These are phyloP conservation scores for Stichopus horrens DNA, from an alignment of 53 echinoderm and acorn worm genomes.

Conservation along the genomic window DNA sequence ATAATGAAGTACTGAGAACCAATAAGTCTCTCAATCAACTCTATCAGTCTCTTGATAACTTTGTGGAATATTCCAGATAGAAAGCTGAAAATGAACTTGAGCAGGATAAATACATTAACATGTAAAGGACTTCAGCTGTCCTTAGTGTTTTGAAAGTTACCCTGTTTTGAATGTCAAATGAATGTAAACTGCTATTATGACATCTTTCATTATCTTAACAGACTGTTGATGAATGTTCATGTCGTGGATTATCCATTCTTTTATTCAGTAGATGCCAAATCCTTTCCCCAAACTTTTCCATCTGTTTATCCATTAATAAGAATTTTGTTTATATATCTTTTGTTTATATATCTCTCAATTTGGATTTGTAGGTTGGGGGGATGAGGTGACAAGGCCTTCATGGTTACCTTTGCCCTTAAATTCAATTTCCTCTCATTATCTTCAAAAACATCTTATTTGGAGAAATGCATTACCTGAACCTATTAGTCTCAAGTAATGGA, in stretches of 20 bases:
- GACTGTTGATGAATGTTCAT: too few relatives aligned
- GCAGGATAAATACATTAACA: too few relatives aligned
- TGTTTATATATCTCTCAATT: background rate
- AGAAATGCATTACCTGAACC: background rate
- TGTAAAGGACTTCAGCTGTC: too few relatives aligned
- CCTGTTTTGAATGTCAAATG: too few relatives aligned
- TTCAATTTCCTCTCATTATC: background rate
- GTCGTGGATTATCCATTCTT: background rate
- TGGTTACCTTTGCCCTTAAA: background rate
- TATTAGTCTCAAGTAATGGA: background rate
- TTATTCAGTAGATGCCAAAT: background rate
- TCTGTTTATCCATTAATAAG: background rate
- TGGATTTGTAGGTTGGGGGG: background rate
- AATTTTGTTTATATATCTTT: background rate
- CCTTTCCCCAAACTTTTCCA: background rate
- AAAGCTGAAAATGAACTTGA: too few relatives aligned
- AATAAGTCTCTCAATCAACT: too few relatives aligned
- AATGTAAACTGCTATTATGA: too few relatives aligned
- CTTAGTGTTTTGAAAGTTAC: too few relatives aligned
- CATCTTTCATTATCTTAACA: too few relatives aligned
- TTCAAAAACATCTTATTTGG: background rate
- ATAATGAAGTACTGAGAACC: too few relatives aligned
- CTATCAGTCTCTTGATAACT: too few relatives aligned
- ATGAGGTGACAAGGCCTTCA: background rate
- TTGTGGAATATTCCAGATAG: too few relatives aligned